A percentile compares a stretch with the other conserved stretches of the same genome.
Evolutionary conservation across 2,797 vertebrate genomes (phyloP).

Genomic region (Spheniscus humboldti): DNA sequence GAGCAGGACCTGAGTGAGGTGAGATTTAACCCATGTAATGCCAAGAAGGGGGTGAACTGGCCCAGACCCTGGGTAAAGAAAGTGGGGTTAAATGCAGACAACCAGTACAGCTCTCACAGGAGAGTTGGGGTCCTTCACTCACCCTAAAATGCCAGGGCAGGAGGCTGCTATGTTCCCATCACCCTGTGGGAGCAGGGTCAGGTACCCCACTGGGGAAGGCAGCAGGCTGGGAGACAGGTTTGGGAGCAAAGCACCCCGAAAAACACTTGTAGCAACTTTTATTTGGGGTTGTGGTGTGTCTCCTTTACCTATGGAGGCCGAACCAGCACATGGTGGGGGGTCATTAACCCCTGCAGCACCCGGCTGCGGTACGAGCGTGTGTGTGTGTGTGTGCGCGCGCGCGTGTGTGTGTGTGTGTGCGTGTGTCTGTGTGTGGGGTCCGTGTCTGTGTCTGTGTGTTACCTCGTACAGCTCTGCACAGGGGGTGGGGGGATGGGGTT

Average conservation of each 20-base stretch:
- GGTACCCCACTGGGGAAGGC: fast-evolving
- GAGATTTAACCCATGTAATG: fast-evolving
- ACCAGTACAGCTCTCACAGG: fast-evolving
- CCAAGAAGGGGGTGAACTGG: neutral
- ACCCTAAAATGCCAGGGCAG: neutral
- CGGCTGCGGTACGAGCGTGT: neutral
- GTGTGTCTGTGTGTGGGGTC: too few relatives aligned
- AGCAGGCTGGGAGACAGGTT: neutral
- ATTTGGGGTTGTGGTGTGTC: too few relatives aligned
- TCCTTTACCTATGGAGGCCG: fast-evolving
- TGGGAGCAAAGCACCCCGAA: fast-evolving
- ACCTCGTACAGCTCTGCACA: too few relatives aligned
- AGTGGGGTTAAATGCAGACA: fast-evolving
- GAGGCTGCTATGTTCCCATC: neutral
- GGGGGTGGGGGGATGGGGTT: too few relatives aligned
- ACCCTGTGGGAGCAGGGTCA: neutral
- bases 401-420: too few relatives aligned
- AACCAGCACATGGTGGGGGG: fast-evolving
- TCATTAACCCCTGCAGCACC: neutral
- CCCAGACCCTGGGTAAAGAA: neutral
- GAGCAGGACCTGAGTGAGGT: neutral
- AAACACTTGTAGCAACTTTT: fast-evolving
- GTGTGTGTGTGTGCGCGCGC: too few relatives aligned
- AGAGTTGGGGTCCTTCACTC: fast-evolving
- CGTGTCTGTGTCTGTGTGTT: too few relatives aligned